Evolutionary conservation across 2,888 invertebrate species (phyloP).

Genomic region (Chymomyza caudatula): DNA sequence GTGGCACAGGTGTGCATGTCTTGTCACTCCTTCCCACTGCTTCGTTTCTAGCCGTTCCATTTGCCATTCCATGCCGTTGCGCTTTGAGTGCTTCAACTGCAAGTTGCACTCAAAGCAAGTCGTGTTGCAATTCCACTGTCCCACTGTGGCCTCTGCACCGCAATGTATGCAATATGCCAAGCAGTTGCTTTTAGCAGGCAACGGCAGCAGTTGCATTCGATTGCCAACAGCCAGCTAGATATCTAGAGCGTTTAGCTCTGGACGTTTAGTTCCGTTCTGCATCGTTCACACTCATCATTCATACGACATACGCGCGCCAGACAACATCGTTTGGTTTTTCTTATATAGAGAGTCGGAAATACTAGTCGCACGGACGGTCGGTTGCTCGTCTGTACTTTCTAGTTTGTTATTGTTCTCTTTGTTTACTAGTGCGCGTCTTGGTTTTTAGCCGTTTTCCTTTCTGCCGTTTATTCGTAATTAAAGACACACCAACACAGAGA

Average conservation of each 20-base stretch:
- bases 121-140: slow-evolving; percentile 15
- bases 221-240: slow-evolving; percentile 34
- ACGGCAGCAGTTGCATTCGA: slow-evolving; percentile 60
- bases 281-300: slow-evolving; percentile 22
- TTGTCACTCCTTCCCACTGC: not conserved
- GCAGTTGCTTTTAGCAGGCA: slow-evolving; percentile 58
- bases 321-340: slow-evolving; percentile 1
- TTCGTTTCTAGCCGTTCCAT: not conserved
- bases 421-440: slow-evolving; percentile 67
- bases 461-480: slow-evolving; percentile 54
- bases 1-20: slow-evolving; percentile 5
- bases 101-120: slow-evolving; percentile 40
- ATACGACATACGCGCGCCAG: slow-evolving; percentile 37
- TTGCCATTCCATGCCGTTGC: not conserved
- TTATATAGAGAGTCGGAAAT: slow-evolving; percentile 15
- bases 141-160: slow-evolving; percentile 18
- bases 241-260: not conserved
- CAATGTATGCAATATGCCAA: slow-evolving; percentile 37
- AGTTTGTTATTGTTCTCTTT: slow-evolving; percentile 54
- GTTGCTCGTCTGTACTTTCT: slow-evolving; percentile 15
- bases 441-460: slow-evolving; percentile 46
- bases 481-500: slow-evolving; percentile 7
- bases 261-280: slow-evolving; percentile 11
- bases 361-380: slow-evolving; percentile 9
- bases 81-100: slow-evolving; percentile 29